Evolutionary conservation across 2,888 invertebrate species (phyloP).

Genomic region (Drosophila prostipennis): DNA sequence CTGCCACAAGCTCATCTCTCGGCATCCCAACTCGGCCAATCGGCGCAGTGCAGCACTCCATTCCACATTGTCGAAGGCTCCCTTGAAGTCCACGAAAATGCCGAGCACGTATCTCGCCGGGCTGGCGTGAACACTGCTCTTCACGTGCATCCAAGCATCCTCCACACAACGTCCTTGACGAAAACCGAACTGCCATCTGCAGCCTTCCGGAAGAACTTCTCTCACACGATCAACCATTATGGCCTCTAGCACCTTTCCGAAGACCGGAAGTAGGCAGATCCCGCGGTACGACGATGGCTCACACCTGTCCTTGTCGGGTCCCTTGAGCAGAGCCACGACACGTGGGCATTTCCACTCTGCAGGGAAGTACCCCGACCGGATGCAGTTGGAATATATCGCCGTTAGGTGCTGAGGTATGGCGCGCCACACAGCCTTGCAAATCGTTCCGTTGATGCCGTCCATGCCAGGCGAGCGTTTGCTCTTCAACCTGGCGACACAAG

Average conservation of each 20-base stretch:
- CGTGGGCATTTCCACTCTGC: no score
- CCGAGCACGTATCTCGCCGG: not conserved
- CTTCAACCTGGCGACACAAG: no score
- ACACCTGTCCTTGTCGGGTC: no score
- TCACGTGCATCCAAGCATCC: not conserved
- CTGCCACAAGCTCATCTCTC: not conserved
- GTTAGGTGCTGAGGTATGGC: no score
- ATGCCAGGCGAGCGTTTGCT: no score
- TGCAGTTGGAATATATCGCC: no score
- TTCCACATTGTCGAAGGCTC: not conserved
- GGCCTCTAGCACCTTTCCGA: not conserved
- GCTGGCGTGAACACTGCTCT: not conserved
- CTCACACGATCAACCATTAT: conserved; percentile 15
- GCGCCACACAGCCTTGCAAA: no score
- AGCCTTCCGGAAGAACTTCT: conserved; percentile 3
- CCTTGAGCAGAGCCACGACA: no score
- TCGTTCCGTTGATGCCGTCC: no score
- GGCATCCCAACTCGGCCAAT: not conserved
- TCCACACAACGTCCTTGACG: not conserved
- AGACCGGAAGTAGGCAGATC: conserved; percentile 1
- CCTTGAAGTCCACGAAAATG: not conserved
- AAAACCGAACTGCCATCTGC: conserved; percentile 13
- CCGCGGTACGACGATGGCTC: conserved; percentile 2
- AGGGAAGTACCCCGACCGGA: no score
- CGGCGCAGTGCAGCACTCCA: not conserved